Conservation (phyloP, 2,797 vertebrate genomes). For the Epinephelus malabaricus region DNA sequence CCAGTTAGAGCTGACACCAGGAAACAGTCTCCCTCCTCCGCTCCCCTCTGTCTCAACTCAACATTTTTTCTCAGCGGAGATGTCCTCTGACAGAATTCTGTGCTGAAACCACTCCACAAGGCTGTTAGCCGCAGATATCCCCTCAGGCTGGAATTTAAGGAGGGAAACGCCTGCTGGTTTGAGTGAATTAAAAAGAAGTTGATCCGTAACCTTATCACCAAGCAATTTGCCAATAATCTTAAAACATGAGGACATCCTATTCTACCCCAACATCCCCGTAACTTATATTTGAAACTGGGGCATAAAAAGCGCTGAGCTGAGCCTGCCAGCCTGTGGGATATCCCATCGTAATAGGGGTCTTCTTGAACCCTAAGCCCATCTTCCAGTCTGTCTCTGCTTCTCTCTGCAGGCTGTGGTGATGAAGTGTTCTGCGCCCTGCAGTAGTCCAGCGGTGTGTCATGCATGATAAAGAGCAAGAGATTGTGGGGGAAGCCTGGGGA, state of each 20-base stretch:
- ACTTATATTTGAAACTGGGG: constrained; percentile 51
- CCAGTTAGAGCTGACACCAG: constrained; percentile 84
- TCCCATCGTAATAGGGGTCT: constrained; percentile 70
- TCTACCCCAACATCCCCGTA: constrained; percentile 30
- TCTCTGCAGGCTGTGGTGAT: constrained; percentile 79
- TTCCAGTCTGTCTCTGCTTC: constrained; percentile 69
- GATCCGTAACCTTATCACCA: constrained; percentile 69
- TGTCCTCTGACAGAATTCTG: constrained; percentile 81
- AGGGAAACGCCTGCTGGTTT: constrained; percentile 74
- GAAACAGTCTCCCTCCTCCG: constrained; percentile 76
- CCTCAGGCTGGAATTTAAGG: constrained; percentile 77
- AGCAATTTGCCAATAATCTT: constrained; percentile 67
- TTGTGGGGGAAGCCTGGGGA: constrained; percentile 63
- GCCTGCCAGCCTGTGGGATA: constrained; percentile 62
- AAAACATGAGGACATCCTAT: constrained; percentile 57
- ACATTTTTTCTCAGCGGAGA: constrained; percentile 75
- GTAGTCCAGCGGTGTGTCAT: constrained; percentile 73
- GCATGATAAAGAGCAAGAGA: constrained; percentile 81
- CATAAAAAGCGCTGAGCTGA: constrained; percentile 34
- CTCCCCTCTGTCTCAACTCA: constrained; percentile 74
- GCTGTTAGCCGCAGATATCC: constrained; percentile 76
- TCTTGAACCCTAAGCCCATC: constrained; percentile 76
- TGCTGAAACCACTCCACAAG: constrained; percentile 63
- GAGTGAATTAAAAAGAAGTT: constrained; percentile 77
- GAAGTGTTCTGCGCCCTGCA: constrained; percentile 77